Conservation (phyloP, 2,888 invertebrate species). For the Mycalesis mineus region DNA sequence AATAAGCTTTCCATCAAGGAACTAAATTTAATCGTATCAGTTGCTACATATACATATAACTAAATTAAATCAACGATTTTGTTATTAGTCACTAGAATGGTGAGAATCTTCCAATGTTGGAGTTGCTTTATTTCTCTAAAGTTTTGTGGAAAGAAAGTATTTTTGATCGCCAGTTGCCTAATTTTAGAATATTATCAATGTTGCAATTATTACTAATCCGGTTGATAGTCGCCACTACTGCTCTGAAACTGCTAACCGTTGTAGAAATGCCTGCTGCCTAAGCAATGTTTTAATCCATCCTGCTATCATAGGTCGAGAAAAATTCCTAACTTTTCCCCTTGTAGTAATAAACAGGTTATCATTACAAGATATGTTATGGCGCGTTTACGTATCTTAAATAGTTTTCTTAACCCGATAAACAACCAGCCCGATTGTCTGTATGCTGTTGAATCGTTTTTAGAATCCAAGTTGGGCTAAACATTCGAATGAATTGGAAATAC, state of each 20-base stretch:
- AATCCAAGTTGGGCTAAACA: background rate
- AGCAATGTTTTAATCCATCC: background rate
- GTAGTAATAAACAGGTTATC: background rate
- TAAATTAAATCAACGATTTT: too few species aligned
- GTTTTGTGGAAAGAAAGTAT: background rate
- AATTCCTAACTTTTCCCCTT: background rate
- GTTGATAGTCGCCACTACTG: background rate
- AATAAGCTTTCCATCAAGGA: too few species aligned
- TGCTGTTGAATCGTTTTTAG: background rate
- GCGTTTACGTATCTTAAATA: background rate
- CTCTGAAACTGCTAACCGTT: background rate
- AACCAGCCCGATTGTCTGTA: constrained; percentile 1
- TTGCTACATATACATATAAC: too few species aligned
- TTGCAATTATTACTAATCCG: background rate
- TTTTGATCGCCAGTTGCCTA: background rate
- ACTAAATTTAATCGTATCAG: too few species aligned
- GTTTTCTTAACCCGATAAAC: background rate
- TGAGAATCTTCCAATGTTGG: background rate
- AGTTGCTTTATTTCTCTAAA: too few species aligned
- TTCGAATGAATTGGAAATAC: too few species aligned
- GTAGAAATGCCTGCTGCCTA: background rate
- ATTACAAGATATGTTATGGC: background rate
- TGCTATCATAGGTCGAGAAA: too few species aligned
- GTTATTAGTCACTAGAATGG: too few species aligned
- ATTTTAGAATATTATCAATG: background rate